phyloP scores from a whole-genome alignment of 2,113 vertebrate genomes.

The Naja naja region DNA sequence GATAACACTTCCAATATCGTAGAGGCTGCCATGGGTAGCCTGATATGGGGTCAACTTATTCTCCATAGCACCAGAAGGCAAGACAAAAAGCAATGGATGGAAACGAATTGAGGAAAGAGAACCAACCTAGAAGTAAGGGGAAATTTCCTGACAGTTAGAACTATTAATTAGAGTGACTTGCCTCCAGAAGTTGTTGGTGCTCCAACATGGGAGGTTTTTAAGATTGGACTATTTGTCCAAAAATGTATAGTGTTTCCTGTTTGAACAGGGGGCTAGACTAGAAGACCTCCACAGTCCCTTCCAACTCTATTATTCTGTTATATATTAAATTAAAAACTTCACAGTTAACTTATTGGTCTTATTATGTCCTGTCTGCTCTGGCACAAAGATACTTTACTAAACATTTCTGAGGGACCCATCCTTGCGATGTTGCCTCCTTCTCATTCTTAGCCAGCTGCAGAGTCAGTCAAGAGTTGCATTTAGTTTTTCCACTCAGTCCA shows the following conservation, averaged over 20 bases:
- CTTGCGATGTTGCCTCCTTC: neutral
- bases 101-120: too few species aligned
- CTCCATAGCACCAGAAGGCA: neutral
- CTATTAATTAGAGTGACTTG: neutral
- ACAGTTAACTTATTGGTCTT: neutral
- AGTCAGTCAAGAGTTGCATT: neutral
- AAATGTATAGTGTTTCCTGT: neutral
- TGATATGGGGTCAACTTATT: neutral
- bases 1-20: neutral
- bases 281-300: neutral
- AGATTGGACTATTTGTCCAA: neutral
- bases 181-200: neutral
- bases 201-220: neutral
- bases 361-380: neutral
- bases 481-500: neutral
- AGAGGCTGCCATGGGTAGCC: neutral
- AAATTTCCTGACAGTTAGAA: neutral
- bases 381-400: neutral
- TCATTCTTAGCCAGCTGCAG: neutral
- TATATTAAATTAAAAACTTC: neutral
- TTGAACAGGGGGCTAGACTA: neutral
- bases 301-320: neutral
- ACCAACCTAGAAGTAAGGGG: neutral
- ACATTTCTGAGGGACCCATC: neutral
- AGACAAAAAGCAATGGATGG: neutral